Evolutionary conservation across 2,113 vertebrate species (phyloP), one percentile per base, ranked within the genome.

Genomic region (Centrocercus urophasianus): DNA sequence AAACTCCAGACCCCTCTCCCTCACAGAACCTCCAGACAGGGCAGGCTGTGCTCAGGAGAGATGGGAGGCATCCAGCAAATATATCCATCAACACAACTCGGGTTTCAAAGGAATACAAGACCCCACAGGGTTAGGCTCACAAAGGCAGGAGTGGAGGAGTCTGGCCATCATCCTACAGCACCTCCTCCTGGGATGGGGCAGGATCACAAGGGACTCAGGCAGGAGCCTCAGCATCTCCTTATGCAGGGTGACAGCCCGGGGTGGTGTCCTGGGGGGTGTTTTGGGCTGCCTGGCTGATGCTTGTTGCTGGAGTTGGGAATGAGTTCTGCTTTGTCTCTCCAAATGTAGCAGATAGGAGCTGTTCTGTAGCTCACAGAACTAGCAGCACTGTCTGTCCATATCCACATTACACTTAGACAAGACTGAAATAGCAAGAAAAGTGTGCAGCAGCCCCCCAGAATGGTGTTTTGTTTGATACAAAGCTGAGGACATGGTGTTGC

Each of bases 1-100:
- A 97, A 97, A 97, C 96, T 91, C 93, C 93, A 96, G 92, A 95
- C 94, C 85, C 75, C 83, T 96, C 96, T 97, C 97, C 97, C 95
- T 94, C 94, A 93, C 93, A 94, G 93, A 88, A 88, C 88, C 74
- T 93, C 86, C 88, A 93, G 91, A 94, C 90, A 96, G 89, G 95
- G 86, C 85, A 92, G 70, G 75, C 82, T 1, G 20, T 89, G 92
- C 78, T 79, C 83, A 74, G 87, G 90, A 95, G 78, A 94, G 94
- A 96, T 0, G 78, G 92, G 93, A 94, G 91, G 86, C 80, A 95
- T 87, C 88, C 92, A 93, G 93, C 80, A 90, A 93, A 94, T 91
- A 95, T 92, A 95, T 95, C 95, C 83, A 96, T 96, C 94, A 96
- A 87, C 92, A 69, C 76, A 91, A 90, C 86, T 93, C 79, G 32